A percentile compares a stretch with the other conserved stretches of the same genome.
Conservation (phyloP, 1,140 invertebrate species). For the Sarcophaga peregrina region DNA sequence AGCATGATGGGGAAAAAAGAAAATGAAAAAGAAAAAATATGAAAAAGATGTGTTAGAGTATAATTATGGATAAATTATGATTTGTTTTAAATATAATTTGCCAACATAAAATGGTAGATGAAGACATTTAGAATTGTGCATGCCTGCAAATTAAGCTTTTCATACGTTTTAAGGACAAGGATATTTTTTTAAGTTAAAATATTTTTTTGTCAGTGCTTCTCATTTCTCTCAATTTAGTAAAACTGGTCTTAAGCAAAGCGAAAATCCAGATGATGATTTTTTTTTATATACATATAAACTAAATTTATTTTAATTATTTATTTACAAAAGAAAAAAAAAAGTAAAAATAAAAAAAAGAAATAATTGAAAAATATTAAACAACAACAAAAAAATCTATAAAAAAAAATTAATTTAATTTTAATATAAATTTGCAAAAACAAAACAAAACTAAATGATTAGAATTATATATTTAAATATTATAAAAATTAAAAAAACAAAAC, state of each 20-base stretch:
- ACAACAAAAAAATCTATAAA: background rate
- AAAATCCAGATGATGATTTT: conserved; percentile 43
- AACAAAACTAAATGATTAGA: conserved; percentile 16
- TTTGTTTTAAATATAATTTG: background rate
- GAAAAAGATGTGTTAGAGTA: no score
- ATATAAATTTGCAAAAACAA: conserved; percentile 33
- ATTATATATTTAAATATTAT: conserved; percentile 29
- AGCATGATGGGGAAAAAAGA: background rate
- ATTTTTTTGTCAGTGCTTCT: conserved; percentile 8
- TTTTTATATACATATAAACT: conserved; percentile 39
- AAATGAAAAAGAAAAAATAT: no score
- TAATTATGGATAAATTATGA: background rate
- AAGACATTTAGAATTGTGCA: background rate
- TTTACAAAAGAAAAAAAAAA: conserved; percentile 41
- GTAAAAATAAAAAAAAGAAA: conserved; percentile 43
- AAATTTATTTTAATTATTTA: conserved; percentile 43
- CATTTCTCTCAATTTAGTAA: conserved; percentile 15
- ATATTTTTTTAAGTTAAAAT: background rate
- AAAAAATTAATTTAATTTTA: conserved; percentile 20
- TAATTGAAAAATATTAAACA: conserved; percentile 40
- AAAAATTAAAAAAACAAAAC: conserved; percentile 24
- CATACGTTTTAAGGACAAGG: background rate
- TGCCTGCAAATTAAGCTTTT: background rate
- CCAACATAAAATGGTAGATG: background rate
- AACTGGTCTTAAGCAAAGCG: conserved; percentile 39